A percentile compares a stretch with the other conserved stretches of the same genome.
Conservation (phyloP, 2,797 vertebrate genomes). For the Epinephelus coioides region DNA sequence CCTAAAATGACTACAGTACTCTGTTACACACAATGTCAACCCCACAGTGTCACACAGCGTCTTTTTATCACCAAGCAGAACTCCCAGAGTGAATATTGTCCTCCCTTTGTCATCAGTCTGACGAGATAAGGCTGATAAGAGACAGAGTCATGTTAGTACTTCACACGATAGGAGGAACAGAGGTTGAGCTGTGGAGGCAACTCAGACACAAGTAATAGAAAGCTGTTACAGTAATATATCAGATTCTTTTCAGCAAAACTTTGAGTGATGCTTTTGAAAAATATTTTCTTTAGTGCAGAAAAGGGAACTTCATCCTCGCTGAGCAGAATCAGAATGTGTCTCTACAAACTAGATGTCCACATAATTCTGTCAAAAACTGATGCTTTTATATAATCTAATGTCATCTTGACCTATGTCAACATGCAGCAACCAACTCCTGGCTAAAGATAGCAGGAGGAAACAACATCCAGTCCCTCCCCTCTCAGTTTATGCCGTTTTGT, state of each 20-base stretch:
- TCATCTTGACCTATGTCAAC: slow-evolving; percentile 53
- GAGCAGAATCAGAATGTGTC: neutral
- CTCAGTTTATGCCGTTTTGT: neutral
- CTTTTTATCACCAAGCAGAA: slow-evolving; percentile 65
- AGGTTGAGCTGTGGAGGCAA: slow-evolving; percentile 24
- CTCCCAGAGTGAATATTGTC: slow-evolving; percentile 74
- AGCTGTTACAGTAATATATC: neutral
- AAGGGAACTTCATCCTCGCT: neutral
- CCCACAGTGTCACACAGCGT: slow-evolving; percentile 47
- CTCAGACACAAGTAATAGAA: slow-evolving; percentile 12
- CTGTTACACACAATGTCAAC: slow-evolving; percentile 14
- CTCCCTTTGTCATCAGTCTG: slow-evolving; percentile 78
- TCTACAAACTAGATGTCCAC: neutral
- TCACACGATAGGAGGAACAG: slow-evolving; percentile 54
- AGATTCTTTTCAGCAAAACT: neutral
- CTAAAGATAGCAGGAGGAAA: slow-evolving; percentile 46
- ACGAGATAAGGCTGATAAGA: slow-evolving; percentile 77
- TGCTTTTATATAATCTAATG: slow-evolving; percentile 21
- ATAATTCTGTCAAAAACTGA: neutral
- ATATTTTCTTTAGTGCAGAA: neutral
- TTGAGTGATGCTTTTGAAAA: neutral
- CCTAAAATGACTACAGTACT: slow-evolving; percentile 1
- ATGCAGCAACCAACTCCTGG: slow-evolving; percentile 6
- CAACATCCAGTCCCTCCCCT: slow-evolving; percentile 4
- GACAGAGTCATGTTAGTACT: slow-evolving; percentile 67